Conservation (phyloP, 2,113 vertebrate species). For the Peromyscus californicus region DNA sequence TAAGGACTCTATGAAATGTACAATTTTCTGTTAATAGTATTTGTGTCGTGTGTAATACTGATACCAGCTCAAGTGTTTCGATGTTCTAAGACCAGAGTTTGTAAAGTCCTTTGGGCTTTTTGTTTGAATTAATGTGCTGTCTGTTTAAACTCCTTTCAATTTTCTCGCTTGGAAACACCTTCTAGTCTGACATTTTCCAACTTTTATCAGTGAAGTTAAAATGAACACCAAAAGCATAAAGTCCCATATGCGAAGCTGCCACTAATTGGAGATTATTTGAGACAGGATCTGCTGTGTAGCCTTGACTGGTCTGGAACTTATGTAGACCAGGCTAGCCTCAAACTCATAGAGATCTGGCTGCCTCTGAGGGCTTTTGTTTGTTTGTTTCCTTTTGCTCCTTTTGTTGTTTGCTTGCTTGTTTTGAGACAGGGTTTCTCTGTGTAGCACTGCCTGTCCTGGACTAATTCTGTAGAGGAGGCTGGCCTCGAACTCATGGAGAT, state of each 20-base stretch:
- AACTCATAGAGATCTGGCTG: too few species aligned
- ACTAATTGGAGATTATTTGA: background rate
- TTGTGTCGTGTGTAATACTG: constrained; percentile 32
- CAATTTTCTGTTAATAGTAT: constrained; percentile 14
- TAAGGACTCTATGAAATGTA: constrained; percentile 18
- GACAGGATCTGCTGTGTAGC: background rate
- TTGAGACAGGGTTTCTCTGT: background rate
- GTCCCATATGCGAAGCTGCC: background rate
- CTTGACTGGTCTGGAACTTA: background rate
- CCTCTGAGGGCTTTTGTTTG: background rate
- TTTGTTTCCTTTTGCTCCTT: background rate
- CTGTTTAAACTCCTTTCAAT: background rate
- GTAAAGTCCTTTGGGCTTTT: constrained; percentile 28
- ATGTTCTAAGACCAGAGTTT: background rate
- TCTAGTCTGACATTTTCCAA: constrained; percentile 57
- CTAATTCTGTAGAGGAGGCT: background rate
- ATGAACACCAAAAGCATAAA: background rate
- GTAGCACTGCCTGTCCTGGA: background rate
- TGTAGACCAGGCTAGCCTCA: background rate
- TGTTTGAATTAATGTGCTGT: constrained; percentile 39
- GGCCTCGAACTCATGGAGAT: background rate
- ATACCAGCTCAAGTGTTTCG: background rate
- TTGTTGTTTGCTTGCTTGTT: background rate
- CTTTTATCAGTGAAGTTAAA: constrained; percentile 48
- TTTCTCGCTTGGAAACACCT: background rate